Evolutionary conservation across 2,113 vertebrate species (phyloP).

Genomic region (Megaleporinus macrocephalus): DNA sequence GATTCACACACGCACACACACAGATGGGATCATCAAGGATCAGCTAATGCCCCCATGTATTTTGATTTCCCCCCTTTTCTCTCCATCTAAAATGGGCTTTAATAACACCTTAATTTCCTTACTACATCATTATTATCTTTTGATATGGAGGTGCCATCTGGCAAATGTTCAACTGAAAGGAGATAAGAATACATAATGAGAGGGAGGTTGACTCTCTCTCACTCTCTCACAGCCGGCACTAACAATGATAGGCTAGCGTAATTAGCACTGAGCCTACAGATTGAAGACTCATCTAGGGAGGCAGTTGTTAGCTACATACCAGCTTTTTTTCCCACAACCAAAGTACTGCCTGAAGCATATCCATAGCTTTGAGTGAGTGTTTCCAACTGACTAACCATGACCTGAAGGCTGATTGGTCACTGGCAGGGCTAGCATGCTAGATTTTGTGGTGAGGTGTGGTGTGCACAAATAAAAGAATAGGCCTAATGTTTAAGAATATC

Average conservation of each 20-base stretch:
- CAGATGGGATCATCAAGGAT: constrained; percentile 76
- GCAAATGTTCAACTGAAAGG: constrained; percentile 74
- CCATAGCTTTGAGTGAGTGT: not conserved
- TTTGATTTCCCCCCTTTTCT: constrained; percentile 66
- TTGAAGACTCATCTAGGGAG: not conserved
- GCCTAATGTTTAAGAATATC: not conserved
- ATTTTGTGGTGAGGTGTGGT: not conserved
- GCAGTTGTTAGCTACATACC: not conserved
- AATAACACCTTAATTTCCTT: constrained; percentile 82
- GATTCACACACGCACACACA: constrained; percentile 67
- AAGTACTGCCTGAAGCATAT: not conserved
- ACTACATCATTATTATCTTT: constrained; percentile 82
- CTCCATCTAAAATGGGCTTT: constrained; percentile 76
- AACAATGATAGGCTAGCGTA: constrained; percentile 75
- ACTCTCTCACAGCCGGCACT: constrained; percentile 72
- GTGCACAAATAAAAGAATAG: not conserved
- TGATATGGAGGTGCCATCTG: constrained; percentile 80
- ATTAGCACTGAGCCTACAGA: constrained; percentile 64
- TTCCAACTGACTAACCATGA: not conserved
- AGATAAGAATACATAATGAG: constrained; percentile 82
- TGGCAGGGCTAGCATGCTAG: not conserved
- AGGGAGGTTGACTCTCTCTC: constrained; percentile 63
- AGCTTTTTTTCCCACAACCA: constrained; percentile 1
- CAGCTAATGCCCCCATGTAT: constrained; percentile 71
- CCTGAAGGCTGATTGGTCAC: not conserved